phyloP scores from a whole-genome alignment of 2,797 vertebrate genomes.

The Sebastes oblongus region DNA sequence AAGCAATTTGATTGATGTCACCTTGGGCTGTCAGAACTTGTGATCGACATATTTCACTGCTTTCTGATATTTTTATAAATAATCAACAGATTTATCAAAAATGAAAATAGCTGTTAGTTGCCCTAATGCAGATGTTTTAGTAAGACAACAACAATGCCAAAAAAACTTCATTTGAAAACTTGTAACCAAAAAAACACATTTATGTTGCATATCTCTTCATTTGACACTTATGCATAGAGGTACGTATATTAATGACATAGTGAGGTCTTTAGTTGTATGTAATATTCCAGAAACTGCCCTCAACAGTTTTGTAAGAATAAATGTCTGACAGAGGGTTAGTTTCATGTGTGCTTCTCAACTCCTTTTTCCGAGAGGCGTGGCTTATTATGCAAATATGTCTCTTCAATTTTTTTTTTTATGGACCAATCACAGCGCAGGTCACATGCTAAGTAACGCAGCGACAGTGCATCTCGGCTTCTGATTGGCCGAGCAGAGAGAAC shows the following conservation, averaged over 20 bases:
- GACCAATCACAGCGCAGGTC: slow-evolving; percentile 78
- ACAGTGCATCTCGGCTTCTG: slow-evolving; percentile 45
- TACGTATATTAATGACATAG: not conserved
- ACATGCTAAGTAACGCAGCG: slow-evolving; percentile 74
- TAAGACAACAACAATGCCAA: too few species aligned
- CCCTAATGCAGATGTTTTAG: too few species aligned
- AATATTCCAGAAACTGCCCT: not conserved
- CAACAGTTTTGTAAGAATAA: not conserved
- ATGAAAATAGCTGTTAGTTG: not conserved
- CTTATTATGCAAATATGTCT: slow-evolving; percentile 67
- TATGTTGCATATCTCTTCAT: not conserved
- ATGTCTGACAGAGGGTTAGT: slow-evolving; percentile 11
- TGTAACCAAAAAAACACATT: not conserved
- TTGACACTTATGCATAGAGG: not conserved
- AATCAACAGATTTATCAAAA: not conserved
- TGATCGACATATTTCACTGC: not conserved
- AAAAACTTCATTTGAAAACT: too few species aligned
- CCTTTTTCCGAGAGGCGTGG: slow-evolving; percentile 43
- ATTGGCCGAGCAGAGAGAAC: slow-evolving; percentile 68
- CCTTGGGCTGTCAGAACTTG: not conserved
- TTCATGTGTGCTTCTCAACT: slow-evolving; percentile 48
- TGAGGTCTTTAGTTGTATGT: not conserved
- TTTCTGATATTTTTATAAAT: not conserved
- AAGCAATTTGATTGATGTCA: not conserved
- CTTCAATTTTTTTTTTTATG: not conserved